Evolutionary conservation across 2,113 vertebrate species (phyloP).

Genomic region (Corythaixoides concolor): DNA sequence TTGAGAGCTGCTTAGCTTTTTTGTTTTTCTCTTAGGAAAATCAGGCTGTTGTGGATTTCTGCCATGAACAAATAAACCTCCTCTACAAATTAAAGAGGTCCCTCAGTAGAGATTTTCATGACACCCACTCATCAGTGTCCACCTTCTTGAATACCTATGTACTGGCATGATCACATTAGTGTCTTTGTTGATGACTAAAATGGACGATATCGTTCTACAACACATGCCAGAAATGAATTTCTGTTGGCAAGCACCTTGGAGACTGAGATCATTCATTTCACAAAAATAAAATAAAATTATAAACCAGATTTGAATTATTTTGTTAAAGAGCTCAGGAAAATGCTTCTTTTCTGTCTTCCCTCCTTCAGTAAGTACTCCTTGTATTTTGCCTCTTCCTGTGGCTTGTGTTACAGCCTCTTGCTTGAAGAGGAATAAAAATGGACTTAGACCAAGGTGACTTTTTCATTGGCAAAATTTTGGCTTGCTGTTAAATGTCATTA

Average conservation of each 20-base stretch:
- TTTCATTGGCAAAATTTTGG: not conserved
- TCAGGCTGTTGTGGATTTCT: not conserved
- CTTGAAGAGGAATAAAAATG: not conserved
- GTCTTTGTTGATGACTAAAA: not conserved
- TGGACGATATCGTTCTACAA: not conserved
- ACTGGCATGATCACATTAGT: not conserved
- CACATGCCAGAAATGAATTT: not conserved
- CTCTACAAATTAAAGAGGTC: not conserved
- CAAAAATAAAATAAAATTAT: not conserved
- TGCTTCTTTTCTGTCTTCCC: not conserved
- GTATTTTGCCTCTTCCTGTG: fast-evolving
- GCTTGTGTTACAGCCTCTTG: not conserved
- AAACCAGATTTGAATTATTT: not conserved
- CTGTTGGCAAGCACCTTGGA: not conserved
- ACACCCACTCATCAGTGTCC: not conserved
- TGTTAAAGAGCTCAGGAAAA: not conserved
- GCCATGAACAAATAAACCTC: not conserved
- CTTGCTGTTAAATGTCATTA: not conserved
- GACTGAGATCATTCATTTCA: not conserved
- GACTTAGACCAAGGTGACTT: not conserved
- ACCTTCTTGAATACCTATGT: not conserved
- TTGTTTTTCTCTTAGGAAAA: not conserved
- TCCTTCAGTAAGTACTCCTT: not conserved
- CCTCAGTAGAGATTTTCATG: not conserved
- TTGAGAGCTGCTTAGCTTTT: not conserved